These are phyloP conservation scores for Altica lythri DNA, from an alignment of 2,888 invertebrate species.

Conservation along the genomic window DNA sequence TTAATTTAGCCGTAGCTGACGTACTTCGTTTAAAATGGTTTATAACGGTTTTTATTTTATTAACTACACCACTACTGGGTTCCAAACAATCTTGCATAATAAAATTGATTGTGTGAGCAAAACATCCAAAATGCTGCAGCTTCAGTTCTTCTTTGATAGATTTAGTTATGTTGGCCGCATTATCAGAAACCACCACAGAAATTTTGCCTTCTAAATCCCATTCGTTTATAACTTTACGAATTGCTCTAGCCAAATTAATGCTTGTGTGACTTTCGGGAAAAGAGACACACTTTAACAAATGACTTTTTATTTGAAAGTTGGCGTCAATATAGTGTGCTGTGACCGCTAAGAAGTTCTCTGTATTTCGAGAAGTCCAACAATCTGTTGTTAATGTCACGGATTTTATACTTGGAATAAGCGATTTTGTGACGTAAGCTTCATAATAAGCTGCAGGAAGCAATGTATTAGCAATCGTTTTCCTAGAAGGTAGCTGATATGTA, in stretches of 20 bases:
- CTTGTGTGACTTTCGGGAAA: slow-evolving; percentile 40
- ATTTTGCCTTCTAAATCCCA: slow-evolving; percentile 44
- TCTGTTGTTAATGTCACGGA: slow-evolving; percentile 44
- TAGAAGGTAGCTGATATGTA: slow-evolving; percentile 33
- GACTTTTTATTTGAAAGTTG: slow-evolving; percentile 39
- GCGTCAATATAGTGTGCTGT: slow-evolving; percentile 42
- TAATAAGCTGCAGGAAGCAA: slow-evolving; percentile 32
- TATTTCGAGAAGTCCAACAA: slow-evolving; percentile 45
- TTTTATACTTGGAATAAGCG: slow-evolving; percentile 21
- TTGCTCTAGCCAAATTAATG: slow-evolving; percentile 38
- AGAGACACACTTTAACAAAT: slow-evolving; percentile 36
- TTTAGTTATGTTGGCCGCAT: slow-evolving; percentile 44
- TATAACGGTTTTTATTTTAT: slow-evolving; percentile 37
- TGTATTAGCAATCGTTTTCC: slow-evolving; percentile 33
- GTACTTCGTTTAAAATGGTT: slow-evolving; percentile 41
- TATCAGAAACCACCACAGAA: slow-evolving; percentile 42
- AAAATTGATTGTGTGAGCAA: slow-evolving; percentile 44
- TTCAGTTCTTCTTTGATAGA: slow-evolving; percentile 33
- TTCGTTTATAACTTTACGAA: slow-evolving; percentile 37
- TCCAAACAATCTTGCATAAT: slow-evolving; percentile 35
- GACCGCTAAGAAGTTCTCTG: slow-evolving; percentile 43
- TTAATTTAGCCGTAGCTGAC: slow-evolving; percentile 42
- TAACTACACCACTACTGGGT: slow-evolving; percentile 4
- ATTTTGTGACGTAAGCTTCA: slow-evolving; percentile 15
- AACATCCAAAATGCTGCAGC: slow-evolving; percentile 41